phyloP scores from a whole-genome alignment of 2,888 invertebrate genomes.

The Monochamus alternatus region DNA sequence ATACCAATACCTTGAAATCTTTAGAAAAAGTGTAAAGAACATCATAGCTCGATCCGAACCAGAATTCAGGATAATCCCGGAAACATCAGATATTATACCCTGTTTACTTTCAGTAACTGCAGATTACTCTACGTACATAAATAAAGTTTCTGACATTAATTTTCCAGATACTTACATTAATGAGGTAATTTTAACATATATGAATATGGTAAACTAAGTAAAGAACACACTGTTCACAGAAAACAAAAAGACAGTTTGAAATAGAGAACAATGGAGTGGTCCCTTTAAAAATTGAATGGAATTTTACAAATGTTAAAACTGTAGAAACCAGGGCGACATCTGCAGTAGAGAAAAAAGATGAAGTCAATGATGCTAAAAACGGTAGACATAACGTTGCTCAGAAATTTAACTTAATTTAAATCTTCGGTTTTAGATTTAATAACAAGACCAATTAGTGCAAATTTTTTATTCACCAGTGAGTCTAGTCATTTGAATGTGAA shows the following conservation, averaged over 20 bases:
- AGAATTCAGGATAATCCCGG: constrained; percentile 57
- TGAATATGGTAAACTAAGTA: not conserved
- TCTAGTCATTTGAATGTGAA: not conserved
- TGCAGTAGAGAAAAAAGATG: not conserved
- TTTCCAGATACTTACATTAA: constrained; percentile 76
- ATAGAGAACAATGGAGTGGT: constrained; percentile 61
- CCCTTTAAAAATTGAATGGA: constrained; percentile 59
- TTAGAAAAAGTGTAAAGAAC: not conserved
- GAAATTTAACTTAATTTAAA: not conserved
- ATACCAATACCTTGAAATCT: not conserved
- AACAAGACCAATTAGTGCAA: constrained; percentile 28
- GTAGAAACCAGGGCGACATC: not conserved
- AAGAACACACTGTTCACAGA: constrained; percentile 51
- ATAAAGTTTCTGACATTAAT: constrained; percentile 68
- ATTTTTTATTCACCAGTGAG: constrained; percentile 57
- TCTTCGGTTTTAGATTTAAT: not conserved
- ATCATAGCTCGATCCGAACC: constrained; percentile 65
- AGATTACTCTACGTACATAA: constrained; percentile 73
- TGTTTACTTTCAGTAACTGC: constrained; percentile 73
- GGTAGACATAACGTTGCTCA: not conserved
- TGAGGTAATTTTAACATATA: constrained; percentile 63
- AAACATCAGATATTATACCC: constrained; percentile 66
- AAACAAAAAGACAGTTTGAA: constrained; percentile 53
- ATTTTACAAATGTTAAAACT: constrained; percentile 48
- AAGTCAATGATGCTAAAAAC: not conserved